phyloP scores from a whole-genome alignment of 2,797 vertebrate species.

The Phoeniculus purpureus region DNA sequence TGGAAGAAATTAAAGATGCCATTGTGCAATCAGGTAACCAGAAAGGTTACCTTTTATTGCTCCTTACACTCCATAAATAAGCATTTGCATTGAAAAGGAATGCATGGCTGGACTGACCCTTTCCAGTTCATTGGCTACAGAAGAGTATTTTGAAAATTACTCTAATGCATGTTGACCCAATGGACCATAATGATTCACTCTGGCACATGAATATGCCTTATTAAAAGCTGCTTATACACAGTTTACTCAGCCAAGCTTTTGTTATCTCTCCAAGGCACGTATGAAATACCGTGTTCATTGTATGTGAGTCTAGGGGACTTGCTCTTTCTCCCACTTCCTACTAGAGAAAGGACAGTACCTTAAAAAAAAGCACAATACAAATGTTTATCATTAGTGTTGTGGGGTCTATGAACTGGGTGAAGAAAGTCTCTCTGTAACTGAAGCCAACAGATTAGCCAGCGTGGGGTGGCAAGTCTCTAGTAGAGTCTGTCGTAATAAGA shows the following conservation, averaged over 20 bases:
- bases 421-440: not conserved
- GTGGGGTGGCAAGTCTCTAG: not conserved
- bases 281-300: conserved; percentile 56
- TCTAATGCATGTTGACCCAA: conserved; percentile 75
- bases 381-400: not conserved
- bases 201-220: conserved; percentile 49
- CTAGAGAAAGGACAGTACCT: not conserved
- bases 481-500: not conserved
- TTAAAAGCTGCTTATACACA: conserved; percentile 67
- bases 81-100: conserved; percentile 55
- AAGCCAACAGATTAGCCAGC: not conserved
- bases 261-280: conserved; percentile 1
- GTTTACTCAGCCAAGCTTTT: conserved; percentile 35
- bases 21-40: not conserved
- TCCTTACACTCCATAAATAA: conserved; percentile 69
- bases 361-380: not conserved
- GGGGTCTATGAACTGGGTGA: not conserved
- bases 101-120: conserved; percentile 61
- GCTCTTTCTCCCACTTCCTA: conserved; percentile 27
- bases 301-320: conserved; percentile 7
- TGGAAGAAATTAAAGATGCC: not conserved
- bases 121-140: conserved; percentile 70
- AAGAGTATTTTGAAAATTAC: conserved; percentile 74
- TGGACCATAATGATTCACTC: conserved; percentile 67
- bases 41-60: not conserved